phyloP scores from a whole-genome alignment of 2,888 invertebrate genomes.

The Drosophila subsilvestris region DNA sequence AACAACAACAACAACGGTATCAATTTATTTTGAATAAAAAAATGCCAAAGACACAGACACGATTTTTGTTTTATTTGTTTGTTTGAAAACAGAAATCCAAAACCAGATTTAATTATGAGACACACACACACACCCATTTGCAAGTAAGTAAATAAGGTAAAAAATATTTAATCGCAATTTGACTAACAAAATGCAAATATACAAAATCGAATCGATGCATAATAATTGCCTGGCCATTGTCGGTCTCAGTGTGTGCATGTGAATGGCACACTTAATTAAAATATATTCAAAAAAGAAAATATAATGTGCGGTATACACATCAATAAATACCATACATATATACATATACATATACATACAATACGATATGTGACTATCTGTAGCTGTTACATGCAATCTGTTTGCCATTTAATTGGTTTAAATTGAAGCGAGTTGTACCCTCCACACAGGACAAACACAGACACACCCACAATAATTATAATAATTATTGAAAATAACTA shows the following conservation, averaged over 20 bases:
- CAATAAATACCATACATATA: conserved; percentile 18
- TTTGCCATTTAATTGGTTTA: conserved; percentile 40
- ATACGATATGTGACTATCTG: conserved; percentile 21
- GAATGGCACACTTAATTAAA: conserved; percentile 33
- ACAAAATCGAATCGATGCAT: conserved; percentile 25
- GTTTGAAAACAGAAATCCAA: background rate
- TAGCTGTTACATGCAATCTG: conserved; percentile 42
- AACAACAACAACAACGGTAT: conserved; percentile 63
- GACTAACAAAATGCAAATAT: conserved; percentile 5
- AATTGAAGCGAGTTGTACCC: conserved; percentile 32
- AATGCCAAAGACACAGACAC: conserved; percentile 73
- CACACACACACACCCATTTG: conserved; percentile 1
- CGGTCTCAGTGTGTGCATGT: conserved; percentile 1
- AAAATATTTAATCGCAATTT: conserved; percentile 12
- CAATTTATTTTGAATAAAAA: conserved; percentile 78
- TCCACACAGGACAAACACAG: conserved; percentile 8
- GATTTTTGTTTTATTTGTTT: conserved; percentile 33
- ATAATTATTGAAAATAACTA: conserved; percentile 47
- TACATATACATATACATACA: conserved; percentile 14
- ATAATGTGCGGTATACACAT: conserved; percentile 18
- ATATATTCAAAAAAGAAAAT: conserved; percentile 30
- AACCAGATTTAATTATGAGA: background rate
- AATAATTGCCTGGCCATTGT: conserved; percentile 13
- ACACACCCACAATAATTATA: conserved; percentile 41
- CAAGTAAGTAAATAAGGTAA: conserved; percentile 28